phyloP scores from a whole-genome alignment of 2,113 vertebrate genomes.

The Conger conger region DNA sequence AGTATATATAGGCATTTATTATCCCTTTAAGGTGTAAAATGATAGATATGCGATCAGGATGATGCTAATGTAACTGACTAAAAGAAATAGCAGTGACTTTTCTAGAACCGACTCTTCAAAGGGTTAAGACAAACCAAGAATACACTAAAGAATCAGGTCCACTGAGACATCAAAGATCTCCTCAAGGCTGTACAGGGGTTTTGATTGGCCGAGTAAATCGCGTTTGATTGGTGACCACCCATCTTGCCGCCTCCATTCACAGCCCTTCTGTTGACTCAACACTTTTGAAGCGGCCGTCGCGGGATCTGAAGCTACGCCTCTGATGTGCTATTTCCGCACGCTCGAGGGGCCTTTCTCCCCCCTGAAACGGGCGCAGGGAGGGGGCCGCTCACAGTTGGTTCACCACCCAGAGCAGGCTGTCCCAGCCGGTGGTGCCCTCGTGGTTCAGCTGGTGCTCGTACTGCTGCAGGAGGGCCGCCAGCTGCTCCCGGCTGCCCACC shows the following conservation, averaged over 20 bases:
- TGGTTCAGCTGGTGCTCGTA: constrained; percentile 94
- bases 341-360: not conserved
- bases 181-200: not conserved
- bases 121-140: no score
- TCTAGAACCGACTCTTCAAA: no score
- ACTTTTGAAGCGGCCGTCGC: not conserved
- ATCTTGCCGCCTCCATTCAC: not conserved
- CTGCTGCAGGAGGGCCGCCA: constrained; percentile 82
- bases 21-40: no score
- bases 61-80: no score
- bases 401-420: constrained; percentile 94
- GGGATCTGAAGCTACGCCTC: no score
- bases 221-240: not conserved
- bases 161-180: not conserved
- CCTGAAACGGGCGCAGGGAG: constrained; percentile 15
- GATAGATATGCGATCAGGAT: no score
- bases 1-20: no score
- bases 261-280: not conserved
- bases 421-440: constrained; percentile 96
- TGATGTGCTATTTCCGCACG: not conserved
- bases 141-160: no score
- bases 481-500: constrained; percentile 87
- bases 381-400: constrained; percentile 88
- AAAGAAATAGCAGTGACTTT: no score
- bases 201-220: not conserved